Conservation (phyloP, 2,888 invertebrate genomes). For the Cryptocheilus praepositus region DNA sequence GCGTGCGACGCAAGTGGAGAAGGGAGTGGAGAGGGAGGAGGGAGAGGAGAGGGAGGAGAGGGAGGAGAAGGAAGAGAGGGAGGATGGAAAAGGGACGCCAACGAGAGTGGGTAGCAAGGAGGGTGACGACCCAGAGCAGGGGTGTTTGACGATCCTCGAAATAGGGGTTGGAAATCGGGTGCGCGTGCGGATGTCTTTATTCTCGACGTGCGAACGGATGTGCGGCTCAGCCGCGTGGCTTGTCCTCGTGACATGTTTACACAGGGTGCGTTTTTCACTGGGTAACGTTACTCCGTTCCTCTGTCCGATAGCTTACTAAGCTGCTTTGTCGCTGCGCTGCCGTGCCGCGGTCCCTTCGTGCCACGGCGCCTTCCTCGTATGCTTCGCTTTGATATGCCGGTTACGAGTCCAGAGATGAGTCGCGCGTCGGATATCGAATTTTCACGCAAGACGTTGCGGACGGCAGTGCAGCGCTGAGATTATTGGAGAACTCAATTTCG, state of each 20-base stretch:
- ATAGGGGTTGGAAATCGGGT: slow-evolving; percentile 54
- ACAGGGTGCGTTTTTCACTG: slow-evolving; percentile 48
- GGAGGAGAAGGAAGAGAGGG: slow-evolving; percentile 24
- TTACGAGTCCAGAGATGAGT: no score
- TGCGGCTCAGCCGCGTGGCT: slow-evolving; percentile 66
- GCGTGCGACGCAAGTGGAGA: slow-evolving; percentile 10
- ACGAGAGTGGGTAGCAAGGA: slow-evolving; percentile 25
- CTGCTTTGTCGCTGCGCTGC: no score
- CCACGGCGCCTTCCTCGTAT: no score
- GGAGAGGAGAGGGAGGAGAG: slow-evolving; percentile 27
- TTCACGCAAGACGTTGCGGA: no score
- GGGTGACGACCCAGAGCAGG: slow-evolving; percentile 37
- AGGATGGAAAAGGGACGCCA: not conserved
- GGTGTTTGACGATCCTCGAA: slow-evolving; percentile 34
- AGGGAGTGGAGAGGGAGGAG: slow-evolving; percentile 15
- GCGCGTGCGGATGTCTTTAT: slow-evolving; percentile 54
- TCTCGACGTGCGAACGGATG: slow-evolving; percentile 56
- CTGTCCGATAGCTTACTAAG: no score
- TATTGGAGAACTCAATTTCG: no score
- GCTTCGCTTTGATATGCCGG: no score
- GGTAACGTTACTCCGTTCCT: no score
- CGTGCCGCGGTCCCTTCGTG: no score
- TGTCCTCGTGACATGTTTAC: slow-evolving; percentile 60
- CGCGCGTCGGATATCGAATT: no score
- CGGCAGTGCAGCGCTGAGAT: no score